Evolutionary conservation across 2,888 invertebrate genomes (phyloP).

Genomic region (Bursaphelenchus okinawaensis): DNA sequence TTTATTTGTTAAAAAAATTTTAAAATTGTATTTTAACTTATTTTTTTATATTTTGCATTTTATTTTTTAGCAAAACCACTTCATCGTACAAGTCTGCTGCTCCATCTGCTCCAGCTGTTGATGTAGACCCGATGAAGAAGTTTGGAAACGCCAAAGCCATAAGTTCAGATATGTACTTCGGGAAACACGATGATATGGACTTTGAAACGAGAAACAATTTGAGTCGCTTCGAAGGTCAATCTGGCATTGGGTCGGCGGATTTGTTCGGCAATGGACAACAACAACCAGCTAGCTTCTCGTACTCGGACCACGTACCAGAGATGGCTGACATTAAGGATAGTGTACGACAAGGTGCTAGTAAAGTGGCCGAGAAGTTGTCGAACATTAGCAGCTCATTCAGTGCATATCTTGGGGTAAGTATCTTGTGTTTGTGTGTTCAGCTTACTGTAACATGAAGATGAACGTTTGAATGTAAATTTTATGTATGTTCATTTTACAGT

Average conservation of each 20-base stretch:
- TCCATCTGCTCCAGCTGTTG: constrained; percentile 13
- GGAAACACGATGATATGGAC: constrained; percentile 63
- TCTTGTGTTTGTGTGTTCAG: too few species aligned
- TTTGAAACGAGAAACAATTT: constrained; percentile 62
- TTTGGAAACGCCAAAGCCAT: constrained; percentile 95
- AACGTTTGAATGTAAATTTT: too few species aligned
- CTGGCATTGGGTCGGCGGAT: constrained; percentile 84
- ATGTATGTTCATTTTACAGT: too few species aligned
- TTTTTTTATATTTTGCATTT: too few species aligned
- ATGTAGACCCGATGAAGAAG: constrained; percentile 78
- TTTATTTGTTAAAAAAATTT: not conserved
- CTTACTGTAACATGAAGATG: too few species aligned
- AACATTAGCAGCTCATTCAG: constrained; percentile 64
- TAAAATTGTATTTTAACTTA: too few species aligned
- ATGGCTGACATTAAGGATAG: constrained; percentile 94
- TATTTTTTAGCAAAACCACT: constrained; percentile 5
- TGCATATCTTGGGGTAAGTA: constrained; percentile 52
- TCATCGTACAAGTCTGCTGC: not conserved
- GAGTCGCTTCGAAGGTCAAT: constrained; percentile 82
- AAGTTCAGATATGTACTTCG: constrained; percentile 93
- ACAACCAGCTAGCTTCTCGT: constrained; percentile 19
- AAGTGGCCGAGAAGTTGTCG: constrained; percentile 92
- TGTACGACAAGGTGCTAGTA: constrained; percentile 89
- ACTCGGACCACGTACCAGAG: constrained; percentile 43
- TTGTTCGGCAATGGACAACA: constrained; percentile 70